Evolutionary conservation across 2,888 invertebrate species (phyloP), one percentile per base, ranked within the genome.

Genomic region (Pecten maximus): DNA sequence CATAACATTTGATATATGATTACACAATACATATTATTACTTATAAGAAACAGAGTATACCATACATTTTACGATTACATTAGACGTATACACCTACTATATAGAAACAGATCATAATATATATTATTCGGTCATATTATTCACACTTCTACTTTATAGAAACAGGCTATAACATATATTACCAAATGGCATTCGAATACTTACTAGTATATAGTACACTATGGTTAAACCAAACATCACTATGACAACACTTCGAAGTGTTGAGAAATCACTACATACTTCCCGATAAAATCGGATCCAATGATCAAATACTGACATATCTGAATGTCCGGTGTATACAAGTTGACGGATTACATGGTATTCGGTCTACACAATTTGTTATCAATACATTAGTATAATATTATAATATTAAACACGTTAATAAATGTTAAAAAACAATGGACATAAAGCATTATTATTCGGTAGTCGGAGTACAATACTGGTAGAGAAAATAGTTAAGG

Each of bases 391-490:
- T 6, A 54, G 6, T 74, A 15, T 74, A 12, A 35, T 74, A 35
- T 74, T 23, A 74, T 74, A 74, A 74, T 28, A 74, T 35, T 35
- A 74, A 74, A 74, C 35, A 74, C 44, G 74, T 54, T 54, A 54
- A n/a, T n/a, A n/a, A 54, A 54, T 54, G 54, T 54, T 54, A 54
- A 54, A 54, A n/a, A 54, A 23, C 54, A 54, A 54, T 74, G 23
- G 74, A 74, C 74, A 74, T 74, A 74, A 74, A 74, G 15, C 74
- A 74, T 10, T 35, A 23, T 35, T 74, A 74, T 74, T 74, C 74
- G 74, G 74, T 74, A 74, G 74, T 35, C 10, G 6, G 35, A 15
- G 74, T 74, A 74, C 28, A 74, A 74, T 35, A 74, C 74, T 74
- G 28, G 10, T 10, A 74, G 28, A 74, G 74, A 74, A 74, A 74